Evolutionary conservation across 2,113 vertebrate species (phyloP), one percentile per base, ranked within the genome.

Genomic region (Myrmophylax atrothorax): DNA sequence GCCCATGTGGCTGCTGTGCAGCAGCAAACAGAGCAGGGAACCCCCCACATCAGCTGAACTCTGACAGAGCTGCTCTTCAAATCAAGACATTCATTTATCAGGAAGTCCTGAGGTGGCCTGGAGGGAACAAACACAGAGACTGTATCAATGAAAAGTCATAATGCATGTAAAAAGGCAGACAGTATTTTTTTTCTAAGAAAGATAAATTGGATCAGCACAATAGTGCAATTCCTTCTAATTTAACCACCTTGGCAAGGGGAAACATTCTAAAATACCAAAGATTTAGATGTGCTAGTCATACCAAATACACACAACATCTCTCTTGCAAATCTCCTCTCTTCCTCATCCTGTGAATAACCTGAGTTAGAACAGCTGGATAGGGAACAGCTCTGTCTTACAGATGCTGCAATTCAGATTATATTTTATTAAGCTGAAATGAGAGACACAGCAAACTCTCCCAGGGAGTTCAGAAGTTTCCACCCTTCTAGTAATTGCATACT

Each of bases 381-480:
- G 84, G 96, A 97, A 95, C 89, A 93, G 87, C 81, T 94, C 80
- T 94, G 78, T 94, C 92, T 93, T 97, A 90, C 97, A 97, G 97
- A 98, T 98, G 97, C 96, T 96, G 96, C 97, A 96, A 84, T 97
- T 97, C 81, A 86, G 95, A 97, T 97, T 98, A 96, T 97, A 97
- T 98, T 98, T 97, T 98, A 98, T 98, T 98, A 98, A 93, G 25
- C 84, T 97, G 97, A 98, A 98, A 98, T 84, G 84, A 96, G 97
- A 98, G 98, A 97, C 50, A 78, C 4, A 88, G 74, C 95, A 95
- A 94, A 97, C 95, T 98, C 98, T 98, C 98, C 84, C 29, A 96
- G 98, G 97, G 98, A 98, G 98, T 98, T 98, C 97, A 98, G 93
- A 97, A 98, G 97, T 98, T 98, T 96, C 97, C 92, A 92, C 96